Base-by-base conservation (phyloP, 2,113 vertebrate genomes). In the Chrysemys picta region DNA sequence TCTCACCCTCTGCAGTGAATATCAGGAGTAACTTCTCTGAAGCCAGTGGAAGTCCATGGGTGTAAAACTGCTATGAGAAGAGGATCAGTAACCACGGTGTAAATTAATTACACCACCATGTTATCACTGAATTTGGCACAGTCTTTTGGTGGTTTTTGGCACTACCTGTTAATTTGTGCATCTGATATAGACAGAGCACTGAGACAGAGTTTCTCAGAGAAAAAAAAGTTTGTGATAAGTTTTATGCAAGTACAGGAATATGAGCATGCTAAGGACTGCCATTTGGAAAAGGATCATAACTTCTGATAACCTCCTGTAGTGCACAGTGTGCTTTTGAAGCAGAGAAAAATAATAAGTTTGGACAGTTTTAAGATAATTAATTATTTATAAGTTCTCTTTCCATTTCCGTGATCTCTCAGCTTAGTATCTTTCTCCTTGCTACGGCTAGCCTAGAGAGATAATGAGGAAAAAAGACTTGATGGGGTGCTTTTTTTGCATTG, bases 31-130 rank as follows among this genome's bases (percentile, higher is more conserved):
- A 45, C 54, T 2, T 0, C 53, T 53, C 14, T 87, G 75, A 92
- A 95, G 52, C 27, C 54, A 84, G 5, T 81, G 91, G 83, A 97
- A 95, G 11, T 6, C 22, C 54, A 89, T 62, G 76, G 27, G n/a
- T 80, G 42, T 31, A 6, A 80, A 90, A 93, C 6, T 65, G 2
- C 27, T 53, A 85, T 83, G 65, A 87, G 53, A 38, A 52, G 25
- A 7, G 35, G 9, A 87, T 78, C 27, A 93, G 24, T 62, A 35
- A 27, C 47, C n/a, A n/a, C 5, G 22, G n/a, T 59, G 14, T 53
- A 75, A 38, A 10, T 35, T 91, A 89, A 14, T 38, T 93, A 10
- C 6, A 84, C 42, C 75, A 49, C 22, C n/a, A 59, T 35, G 38
- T 80, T 56, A 59, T 87, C 31, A 82, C 24, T 93, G 81, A 82